These are phyloP conservation scores for Anguilla marmorata DNA, from an alignment of 2,797 vertebrate genomes.

Conservation along the genomic window DNA sequence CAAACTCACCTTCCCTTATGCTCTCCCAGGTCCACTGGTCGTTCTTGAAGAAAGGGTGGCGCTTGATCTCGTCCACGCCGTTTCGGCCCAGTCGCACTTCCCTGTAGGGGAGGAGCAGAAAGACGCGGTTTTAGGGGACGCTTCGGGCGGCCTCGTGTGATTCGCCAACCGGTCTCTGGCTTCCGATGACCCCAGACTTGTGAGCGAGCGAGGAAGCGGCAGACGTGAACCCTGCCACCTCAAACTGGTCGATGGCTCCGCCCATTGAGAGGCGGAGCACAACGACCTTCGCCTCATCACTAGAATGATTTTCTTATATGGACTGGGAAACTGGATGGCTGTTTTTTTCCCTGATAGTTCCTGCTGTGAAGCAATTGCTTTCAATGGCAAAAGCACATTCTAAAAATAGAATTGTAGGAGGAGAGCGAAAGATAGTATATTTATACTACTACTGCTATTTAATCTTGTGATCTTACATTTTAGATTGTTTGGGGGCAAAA, in stretches of 20 bases:
- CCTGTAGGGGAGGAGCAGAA: constrained; percentile 61
- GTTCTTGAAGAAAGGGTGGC: constrained; percentile 97
- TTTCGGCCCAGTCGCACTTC: constrained; percentile 94
- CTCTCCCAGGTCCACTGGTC: constrained; percentile 98
- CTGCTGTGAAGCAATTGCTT: too few species aligned
- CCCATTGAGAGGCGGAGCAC: not conserved
- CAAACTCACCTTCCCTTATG: constrained; percentile 90
- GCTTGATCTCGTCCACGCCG: constrained; percentile 96
- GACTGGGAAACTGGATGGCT: not conserved
- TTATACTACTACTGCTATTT: too few species aligned
- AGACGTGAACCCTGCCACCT: not conserved
- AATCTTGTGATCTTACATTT: too few species aligned
- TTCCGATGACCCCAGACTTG: not conserved
- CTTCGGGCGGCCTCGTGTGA: not conserved
- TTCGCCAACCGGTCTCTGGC: too few species aligned
- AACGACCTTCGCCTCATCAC: not conserved
- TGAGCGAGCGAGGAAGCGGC: not conserved
- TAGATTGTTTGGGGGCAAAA: not conserved
- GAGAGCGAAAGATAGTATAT: too few species aligned
- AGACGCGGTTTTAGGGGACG: not conserved
- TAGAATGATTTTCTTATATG: not conserved
- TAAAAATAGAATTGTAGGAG: too few species aligned
- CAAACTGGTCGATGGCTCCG: not conserved
- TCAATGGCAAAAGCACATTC: too few species aligned
- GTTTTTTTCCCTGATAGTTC: not conserved